Percentiles rank a stretch among this genome's conserved stretches.
Conservation (phyloP, 2,113 vertebrate species). For the Piprites chloris region DNA sequence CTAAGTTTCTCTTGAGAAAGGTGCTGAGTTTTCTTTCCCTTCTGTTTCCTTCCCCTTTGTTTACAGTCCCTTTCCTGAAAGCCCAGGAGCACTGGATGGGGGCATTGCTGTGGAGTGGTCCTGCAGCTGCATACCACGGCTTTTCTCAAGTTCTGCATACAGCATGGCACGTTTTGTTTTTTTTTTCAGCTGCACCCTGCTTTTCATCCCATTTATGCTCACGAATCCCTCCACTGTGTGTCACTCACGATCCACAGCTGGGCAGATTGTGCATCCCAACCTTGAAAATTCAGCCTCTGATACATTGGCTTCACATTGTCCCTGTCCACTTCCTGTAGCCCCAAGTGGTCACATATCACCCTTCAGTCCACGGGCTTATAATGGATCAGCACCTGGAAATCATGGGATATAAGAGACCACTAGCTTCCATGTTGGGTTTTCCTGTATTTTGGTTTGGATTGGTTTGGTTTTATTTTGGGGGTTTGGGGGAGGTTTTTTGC, state of each 20-base stretch:
- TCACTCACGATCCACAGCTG: neutral
- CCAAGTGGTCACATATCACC: neutral
- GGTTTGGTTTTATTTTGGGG: neutral
- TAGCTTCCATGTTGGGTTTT: neutral
- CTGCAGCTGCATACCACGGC: accelerated
- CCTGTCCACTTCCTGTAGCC: accelerated
- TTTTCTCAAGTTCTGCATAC: neutral
- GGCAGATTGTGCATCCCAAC: neutral
- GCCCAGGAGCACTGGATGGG: neutral
- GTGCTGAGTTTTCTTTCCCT: accelerated
- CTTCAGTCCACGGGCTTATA: neutral
- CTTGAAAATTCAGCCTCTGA: neutral
- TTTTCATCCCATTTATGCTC: neutral
- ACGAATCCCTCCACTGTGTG: neutral
- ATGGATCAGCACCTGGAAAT: neutral
- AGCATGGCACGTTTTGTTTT: neutral
- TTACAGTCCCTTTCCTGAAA: neutral
- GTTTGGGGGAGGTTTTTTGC: neutral
- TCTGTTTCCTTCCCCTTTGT: neutral
- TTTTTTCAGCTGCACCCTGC: neutral
- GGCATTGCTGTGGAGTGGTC: neutral
- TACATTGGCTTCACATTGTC: neutral
- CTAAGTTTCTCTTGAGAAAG: neutral
- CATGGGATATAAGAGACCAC: neutral
- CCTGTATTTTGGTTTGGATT: neutral